phyloP scores from a whole-genome alignment of 2,797 vertebrate species.

The Fistularia tabacaria region DNA sequence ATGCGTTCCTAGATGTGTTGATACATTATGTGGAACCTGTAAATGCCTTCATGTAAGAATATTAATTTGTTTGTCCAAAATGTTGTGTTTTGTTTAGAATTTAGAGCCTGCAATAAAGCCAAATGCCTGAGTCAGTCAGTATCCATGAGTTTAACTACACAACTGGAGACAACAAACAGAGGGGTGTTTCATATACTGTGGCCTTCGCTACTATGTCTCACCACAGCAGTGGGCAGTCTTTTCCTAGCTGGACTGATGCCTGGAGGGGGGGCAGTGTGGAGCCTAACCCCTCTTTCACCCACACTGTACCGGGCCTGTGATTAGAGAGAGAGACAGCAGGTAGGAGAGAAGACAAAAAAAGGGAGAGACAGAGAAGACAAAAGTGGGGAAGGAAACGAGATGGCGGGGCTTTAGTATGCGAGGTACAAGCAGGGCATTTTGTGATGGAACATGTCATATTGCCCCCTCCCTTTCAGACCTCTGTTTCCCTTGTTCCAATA shows the following conservation, averaged over 20 bases:
- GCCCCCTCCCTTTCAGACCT: conserved; percentile 28
- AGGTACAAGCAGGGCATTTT: conserved; percentile 62
- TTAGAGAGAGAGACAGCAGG: conserved; percentile 64
- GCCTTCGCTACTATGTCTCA: conserved; percentile 66
- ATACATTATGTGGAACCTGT: too few species aligned
- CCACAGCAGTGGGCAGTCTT: conserved; percentile 81
- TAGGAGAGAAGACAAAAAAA: conserved; percentile 45
- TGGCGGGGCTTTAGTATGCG: conserved; percentile 61
- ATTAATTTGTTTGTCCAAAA: too few species aligned
- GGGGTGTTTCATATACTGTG: conserved; percentile 13
- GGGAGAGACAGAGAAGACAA: conserved; percentile 59
- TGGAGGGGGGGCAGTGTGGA: conserved; percentile 72
- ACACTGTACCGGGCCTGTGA: conserved; percentile 81
- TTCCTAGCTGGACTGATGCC: conserved; percentile 79
- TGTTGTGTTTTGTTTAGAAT: too few species aligned
- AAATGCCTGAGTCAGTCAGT: background rate
- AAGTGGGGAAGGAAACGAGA: conserved; percentile 64
- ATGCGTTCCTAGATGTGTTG: too few species aligned
- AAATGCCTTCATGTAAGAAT: too few species aligned
- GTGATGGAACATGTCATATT: conserved; percentile 57
- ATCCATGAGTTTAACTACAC: conserved; percentile 27
- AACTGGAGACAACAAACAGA: conserved; percentile 13
- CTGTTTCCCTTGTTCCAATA: conserved; percentile 28
- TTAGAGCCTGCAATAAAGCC: too few species aligned
- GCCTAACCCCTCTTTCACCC: conserved; percentile 77